Base-by-base conservation (phyloP, 2,113 vertebrate species). In the Elaphurus davidianus region DNA sequence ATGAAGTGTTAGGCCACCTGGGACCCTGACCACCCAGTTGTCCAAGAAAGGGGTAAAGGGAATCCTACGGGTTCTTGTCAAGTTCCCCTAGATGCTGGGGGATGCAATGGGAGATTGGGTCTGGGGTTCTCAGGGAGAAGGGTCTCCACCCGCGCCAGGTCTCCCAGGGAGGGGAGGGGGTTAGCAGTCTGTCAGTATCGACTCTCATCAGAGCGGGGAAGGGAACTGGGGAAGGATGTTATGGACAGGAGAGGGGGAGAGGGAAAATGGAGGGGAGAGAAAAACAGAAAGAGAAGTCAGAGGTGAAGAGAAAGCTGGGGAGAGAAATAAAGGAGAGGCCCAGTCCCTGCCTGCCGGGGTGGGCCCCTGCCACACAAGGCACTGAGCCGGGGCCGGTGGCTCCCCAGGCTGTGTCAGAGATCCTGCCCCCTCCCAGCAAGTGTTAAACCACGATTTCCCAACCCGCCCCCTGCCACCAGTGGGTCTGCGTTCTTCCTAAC, bases 121-220 rank as follows among this genome's bases (percentile, higher is more conserved):
- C 14, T 83, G 45, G 87, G 71, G 87, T 47, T 90, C 79, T 92
- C 28, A 40, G 87, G 78, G 52, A 67, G 6, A 15, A 33, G 78
- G n/a, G 17, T 71, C 82, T 83, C 79, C 90, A 79, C 74, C 91
- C n/a, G 52, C 14, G 27, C 91, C 76, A 78, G 78, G 52, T 94
- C 60, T 93, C 94, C 98, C 98, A 27, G 98, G 98, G 93, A 97
- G 98, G 92, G 98, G 96, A 59, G 96, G 97, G 96, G 98, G 12
- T 55, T 98, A 97, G 90, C 84, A 98, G 97, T 96, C 60, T 83
- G 59, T 98, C 98, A 99, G 90, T 98, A 98, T 95, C 98, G 97
- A 76, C 97, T 98, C 81, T 98, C 98, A 33, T 99, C 98, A 82
- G 98, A 98, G 30, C 98, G 98, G 92, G 98, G 98, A 93, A 99